A percentile compares a stretch with the other conserved stretches of the same genome.
Conservation (phyloP, 2,113 vertebrate genomes). For the Microtus pennsylvanicus region DNA sequence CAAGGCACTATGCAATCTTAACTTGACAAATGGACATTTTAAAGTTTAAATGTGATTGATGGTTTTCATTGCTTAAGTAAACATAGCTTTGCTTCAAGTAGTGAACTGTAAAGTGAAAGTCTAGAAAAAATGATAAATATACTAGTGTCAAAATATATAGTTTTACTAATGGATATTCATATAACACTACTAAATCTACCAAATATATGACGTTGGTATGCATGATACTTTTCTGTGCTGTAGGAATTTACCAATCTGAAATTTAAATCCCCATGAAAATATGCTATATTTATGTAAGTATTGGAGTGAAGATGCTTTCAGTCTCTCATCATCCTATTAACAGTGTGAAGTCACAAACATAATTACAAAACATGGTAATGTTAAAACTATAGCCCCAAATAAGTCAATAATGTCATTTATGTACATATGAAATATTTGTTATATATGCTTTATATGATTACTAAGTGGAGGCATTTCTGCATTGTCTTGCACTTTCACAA, state of each 20-base stretch:
- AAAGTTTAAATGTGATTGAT: slow-evolving; percentile 53
- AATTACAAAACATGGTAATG: neutral
- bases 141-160: neutral
- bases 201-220: neutral
- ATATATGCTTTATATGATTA: neutral
- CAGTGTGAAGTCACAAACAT: neutral
- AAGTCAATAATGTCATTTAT: neutral
- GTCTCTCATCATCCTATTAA: neutral
- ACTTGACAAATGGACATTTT: neutral
- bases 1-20: neutral
- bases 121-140: slow-evolving; percentile 22
- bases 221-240: neutral
- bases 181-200: neutral
- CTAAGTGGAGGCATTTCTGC: neutral
- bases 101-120: slow-evolving; percentile 7
- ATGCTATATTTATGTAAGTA: neutral
- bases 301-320: neutral
- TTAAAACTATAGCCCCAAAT: neutral
- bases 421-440: neutral
- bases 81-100: neutral
- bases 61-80: slow-evolving; percentile 21
- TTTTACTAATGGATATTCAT: neutral
- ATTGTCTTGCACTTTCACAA: neutral
- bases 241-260: neutral
- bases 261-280: neutral